These are phyloP conservation scores for Heptranchias perlo DNA, from an alignment of 2,113 vertebrate genomes.

Conservation along the genomic window DNA sequence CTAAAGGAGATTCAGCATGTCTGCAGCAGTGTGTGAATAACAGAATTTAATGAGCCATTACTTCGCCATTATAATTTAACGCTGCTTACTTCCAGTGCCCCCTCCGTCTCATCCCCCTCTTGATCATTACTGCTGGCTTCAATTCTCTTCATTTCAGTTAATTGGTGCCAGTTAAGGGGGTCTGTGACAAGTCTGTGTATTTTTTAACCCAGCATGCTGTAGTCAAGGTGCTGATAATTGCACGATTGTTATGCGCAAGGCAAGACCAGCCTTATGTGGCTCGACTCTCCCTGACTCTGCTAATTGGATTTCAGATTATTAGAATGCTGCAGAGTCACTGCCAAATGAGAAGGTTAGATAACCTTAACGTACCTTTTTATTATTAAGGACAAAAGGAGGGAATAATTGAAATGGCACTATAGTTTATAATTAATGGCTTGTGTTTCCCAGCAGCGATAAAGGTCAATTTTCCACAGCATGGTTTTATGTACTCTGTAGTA, in stretches of 20 bases:
- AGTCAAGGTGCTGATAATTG: constrained; percentile 26
- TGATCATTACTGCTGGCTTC: constrained; percentile 31
- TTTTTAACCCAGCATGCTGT: constrained; percentile 28
- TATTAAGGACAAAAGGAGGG: constrained; percentile 37
- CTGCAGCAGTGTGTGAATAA: constrained; percentile 37
- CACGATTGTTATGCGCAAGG: constrained; percentile 28
- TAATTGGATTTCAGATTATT: constrained; percentile 38
- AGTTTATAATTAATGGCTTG: constrained; percentile 38
- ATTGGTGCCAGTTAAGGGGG: constrained; percentile 37
- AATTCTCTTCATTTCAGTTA: constrained; percentile 37
- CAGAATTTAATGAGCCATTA: constrained; percentile 38
- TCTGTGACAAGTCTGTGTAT: constrained; percentile 25
- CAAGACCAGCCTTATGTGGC: constrained; percentile 1
- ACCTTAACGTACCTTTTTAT: constrained; percentile 36
- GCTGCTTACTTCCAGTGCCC: constrained; percentile 32
- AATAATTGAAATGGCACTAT: constrained; percentile 32
- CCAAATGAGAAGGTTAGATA: constrained; percentile 38
- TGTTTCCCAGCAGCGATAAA: constrained; percentile 31
- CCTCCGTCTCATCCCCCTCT: constrained; percentile 32
- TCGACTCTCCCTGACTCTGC: constrained; percentile 11
- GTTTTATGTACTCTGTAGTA: constrained; percentile 15
- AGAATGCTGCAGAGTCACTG: neutral
- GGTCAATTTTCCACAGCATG: constrained; percentile 36
- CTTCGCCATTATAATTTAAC: constrained; percentile 38
- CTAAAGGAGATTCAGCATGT: constrained; percentile 32